These are phyloP conservation scores for Drosophila kepulauana DNA, from an alignment of 1,140 invertebrate species.

Conservation along the genomic window DNA sequence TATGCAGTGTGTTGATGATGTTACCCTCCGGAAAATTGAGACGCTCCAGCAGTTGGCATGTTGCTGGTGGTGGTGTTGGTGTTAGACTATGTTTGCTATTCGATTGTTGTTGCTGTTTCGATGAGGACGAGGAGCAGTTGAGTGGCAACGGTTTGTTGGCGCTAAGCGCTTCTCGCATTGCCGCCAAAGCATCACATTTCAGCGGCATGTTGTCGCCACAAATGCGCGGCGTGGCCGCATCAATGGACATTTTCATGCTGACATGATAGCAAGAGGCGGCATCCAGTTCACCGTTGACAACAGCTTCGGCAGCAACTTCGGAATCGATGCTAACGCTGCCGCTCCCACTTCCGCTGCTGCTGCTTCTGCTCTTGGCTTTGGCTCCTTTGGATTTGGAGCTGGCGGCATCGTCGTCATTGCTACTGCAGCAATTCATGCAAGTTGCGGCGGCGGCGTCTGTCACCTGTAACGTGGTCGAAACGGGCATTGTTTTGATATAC, in stretches of 20 bases:
- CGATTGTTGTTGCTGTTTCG: constrained; percentile 12
- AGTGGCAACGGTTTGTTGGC: constrained; percentile 42
- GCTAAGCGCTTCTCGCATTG: constrained; percentile 45
- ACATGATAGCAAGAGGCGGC: constrained; percentile 70
- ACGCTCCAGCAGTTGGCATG: constrained; percentile 69
- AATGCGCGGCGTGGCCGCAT: constrained; percentile 56
- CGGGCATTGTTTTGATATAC: constrained; percentile 60
- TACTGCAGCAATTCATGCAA: constrained; percentile 46
- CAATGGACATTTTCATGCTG: constrained; percentile 71
- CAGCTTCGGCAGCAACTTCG: constrained; percentile 40
- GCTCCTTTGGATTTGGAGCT: constrained; percentile 26
- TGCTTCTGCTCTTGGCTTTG: constrained; percentile 22
- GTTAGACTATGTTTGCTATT: constrained; percentile 13
- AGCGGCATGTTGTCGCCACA: constrained; percentile 52
- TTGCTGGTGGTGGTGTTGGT: constrained; percentile 39
- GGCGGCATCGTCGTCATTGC: constrained; percentile 13
- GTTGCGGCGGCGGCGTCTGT: constrained; percentile 14
- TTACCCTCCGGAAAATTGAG: constrained; percentile 73
- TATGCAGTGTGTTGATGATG: constrained; percentile 74
- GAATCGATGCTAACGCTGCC: constrained; percentile 22
- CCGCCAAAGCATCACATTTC: constrained; percentile 59
- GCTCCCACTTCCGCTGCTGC: constrained; percentile 1
- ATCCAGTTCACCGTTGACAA: constrained; percentile 68
- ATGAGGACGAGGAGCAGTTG: background rate
- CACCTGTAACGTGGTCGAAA: constrained; percentile 32